These are phyloP conservation scores for Drosophila emarginata DNA, from an alignment of 2,888 invertebrate genomes.

Conservation along the genomic window DNA sequence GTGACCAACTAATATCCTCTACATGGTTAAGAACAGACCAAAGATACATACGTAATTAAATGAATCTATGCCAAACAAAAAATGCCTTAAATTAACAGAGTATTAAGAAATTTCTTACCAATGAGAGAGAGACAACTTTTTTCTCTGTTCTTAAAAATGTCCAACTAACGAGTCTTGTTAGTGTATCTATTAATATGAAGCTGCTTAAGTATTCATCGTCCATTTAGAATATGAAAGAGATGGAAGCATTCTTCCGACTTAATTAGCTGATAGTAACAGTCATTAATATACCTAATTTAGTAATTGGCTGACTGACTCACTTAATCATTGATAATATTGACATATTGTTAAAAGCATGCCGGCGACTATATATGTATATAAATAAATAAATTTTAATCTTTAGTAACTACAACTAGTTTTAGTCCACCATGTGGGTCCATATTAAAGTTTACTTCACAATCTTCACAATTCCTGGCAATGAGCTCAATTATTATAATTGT, in stretches of 20 bases:
- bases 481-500: conserved; percentile 33
- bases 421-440: not conserved
- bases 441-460: conserved; percentile 1
- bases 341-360: not conserved
- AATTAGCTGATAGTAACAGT: conserved; percentile 18
- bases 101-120: not conserved
- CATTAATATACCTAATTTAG: conserved; percentile 6
- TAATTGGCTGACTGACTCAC: conserved; percentile 10
- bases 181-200: not conserved
- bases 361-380: not conserved
- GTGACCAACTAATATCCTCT: too few species aligned
- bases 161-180: not conserved
- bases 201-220: conserved; percentile 27
- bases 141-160: not conserved
- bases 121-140: not conserved
- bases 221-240: not conserved
- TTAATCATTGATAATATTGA: conserved; percentile 3
- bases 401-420: not conserved
- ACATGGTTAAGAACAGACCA: too few species aligned
- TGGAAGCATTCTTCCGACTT: not conserved
- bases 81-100: too few species aligned
- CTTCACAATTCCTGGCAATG: conserved; percentile 16
- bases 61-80: too few species aligned
- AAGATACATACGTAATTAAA: too few species aligned
- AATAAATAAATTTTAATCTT: not conserved